Percentiles rank a stretch among this genome's conserved stretches.
Evolutionary conservation across 1,140 invertebrate genomes (phyloP).

Genomic region (Thaumatotibia leucotreta): DNA sequence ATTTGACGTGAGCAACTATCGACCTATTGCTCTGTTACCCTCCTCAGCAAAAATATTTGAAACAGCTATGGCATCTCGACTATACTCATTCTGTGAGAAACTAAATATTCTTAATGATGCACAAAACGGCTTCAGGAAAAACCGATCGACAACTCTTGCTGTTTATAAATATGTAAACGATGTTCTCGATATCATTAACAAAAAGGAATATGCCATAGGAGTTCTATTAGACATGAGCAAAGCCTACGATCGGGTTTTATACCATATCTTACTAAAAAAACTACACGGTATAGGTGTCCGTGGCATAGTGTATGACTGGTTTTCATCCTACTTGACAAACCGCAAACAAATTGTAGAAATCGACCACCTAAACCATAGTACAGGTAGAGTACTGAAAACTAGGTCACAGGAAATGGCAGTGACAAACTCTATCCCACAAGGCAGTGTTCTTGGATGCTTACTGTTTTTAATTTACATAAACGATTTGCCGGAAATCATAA

Average conservation of each 20-base stretch:
- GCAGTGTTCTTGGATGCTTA: too few species aligned
- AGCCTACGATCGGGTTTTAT: background rate
- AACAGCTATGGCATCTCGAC: background rate
- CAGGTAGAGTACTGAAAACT: background rate
- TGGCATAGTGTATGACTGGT: background rate
- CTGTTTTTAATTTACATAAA: too few species aligned
- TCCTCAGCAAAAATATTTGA: background rate
- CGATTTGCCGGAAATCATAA: too few species aligned
- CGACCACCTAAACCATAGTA: background rate
- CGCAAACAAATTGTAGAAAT: background rate
- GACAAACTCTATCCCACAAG: too few species aligned
- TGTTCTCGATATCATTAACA: background rate
- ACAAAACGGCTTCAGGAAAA: conserved; percentile 2
- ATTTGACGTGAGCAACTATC: background rate
- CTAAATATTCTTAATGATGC: background rate
- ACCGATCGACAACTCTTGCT: too few species aligned
- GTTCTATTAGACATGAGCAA: conserved; percentile 8
- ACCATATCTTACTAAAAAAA: background rate
- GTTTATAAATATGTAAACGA: background rate
- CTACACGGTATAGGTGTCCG: background rate
- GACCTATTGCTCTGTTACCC: background rate
- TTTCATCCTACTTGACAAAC: background rate
- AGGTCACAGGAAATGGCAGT: too few species aligned
- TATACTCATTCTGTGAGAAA: background rate
- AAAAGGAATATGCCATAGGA: background rate